Evolutionary conservation across 2,888 invertebrate species (phyloP), one percentile per base, ranked within the genome.

Genomic region (Eupithecia dodoneata): DNA sequence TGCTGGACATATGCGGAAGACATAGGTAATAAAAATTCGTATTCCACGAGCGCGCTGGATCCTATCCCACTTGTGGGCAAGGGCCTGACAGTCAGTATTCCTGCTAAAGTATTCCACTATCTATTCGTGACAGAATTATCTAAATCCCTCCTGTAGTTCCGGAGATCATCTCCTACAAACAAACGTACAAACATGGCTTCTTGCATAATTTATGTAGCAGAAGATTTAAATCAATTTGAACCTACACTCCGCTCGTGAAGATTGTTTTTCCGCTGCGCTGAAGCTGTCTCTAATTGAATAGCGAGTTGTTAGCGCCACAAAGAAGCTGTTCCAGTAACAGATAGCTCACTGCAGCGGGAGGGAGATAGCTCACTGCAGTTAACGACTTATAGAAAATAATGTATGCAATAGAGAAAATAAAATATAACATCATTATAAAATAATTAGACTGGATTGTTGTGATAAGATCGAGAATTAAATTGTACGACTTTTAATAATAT

Each of bases 281-380:
- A 63, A 30, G 63, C 63, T 10, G 12, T 12, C 4, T 63, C 63
- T 63, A 63, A 63, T 63, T 63, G 63, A 63, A 30, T 4, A 30
- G 30, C 10, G 12, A 30, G 10, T 12, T 63, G 63, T 30, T 18
- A 18, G 30, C 63, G 30, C 30, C 63, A 63, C 63, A 30, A 18
- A 63, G 63, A 63, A 63, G 63, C 59, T 59, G 59, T 59, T 59
- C n/a, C 59, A 18, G 59, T 59, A 18, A 59, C 18, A 63, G 18
- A 30, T 30, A 63, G 63, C 30, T 12, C 18, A 12, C 30, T 63
- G 30, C 18, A 59, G 18, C 2, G 3, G 49, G 15, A 1, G n/a
- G 4, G 30, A 63, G 59, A 18, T 59, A 18, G 18, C 18, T 10
- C 59, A 59, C 18, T 18, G 15, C 4, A 13, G 49, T 47, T 49